Evolutionary conservation across 1,140 invertebrate species (phyloP).

Genomic region (Riptortus pedestris): DNA sequence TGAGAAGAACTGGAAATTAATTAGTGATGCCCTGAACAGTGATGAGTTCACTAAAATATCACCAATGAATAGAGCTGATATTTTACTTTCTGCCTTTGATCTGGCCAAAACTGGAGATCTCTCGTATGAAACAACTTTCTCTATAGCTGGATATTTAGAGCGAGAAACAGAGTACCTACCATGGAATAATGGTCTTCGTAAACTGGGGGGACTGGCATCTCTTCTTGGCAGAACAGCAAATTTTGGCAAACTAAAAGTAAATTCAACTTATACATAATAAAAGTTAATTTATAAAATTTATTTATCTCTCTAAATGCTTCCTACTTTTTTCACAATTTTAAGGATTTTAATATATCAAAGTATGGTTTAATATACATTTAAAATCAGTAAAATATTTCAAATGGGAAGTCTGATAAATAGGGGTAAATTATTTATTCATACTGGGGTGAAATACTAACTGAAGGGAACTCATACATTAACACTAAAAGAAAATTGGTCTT

Average conservation of each 20-base stretch:
- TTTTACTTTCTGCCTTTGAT: conserved; percentile 78
- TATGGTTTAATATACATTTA: too few relatives aligned
- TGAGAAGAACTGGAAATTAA: conserved; percentile 59
- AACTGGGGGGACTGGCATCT: conserved; percentile 55
- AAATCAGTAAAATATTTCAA: too few relatives aligned
- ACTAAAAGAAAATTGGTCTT: too few relatives aligned
- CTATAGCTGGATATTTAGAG: conserved; percentile 59
- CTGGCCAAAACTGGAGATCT: conserved; percentile 58
- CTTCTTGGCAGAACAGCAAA: conserved; percentile 60
- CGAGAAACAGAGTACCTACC: conserved; percentile 67
- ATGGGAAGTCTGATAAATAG: too few relatives aligned
- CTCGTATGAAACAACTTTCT: conserved; percentile 55
- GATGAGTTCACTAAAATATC: conserved; percentile 1
- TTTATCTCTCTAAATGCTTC: neutral
- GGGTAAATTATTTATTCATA: too few relatives aligned
- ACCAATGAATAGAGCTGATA: conserved; percentile 67
- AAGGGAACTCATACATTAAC: too few relatives aligned
- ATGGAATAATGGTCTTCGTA: conserved; percentile 62
- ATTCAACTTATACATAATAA: neutral
- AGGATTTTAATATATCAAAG: too few relatives aligned
- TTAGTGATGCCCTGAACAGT: conserved; percentile 42
- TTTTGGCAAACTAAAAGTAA: conserved; percentile 68
- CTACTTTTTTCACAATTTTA: conserved; percentile 31
- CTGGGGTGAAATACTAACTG: too few relatives aligned
- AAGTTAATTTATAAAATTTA: neutral